phyloP scores from a whole-genome alignment of 2,888 invertebrate genomes.

The Latrodectus hesperus region DNA sequence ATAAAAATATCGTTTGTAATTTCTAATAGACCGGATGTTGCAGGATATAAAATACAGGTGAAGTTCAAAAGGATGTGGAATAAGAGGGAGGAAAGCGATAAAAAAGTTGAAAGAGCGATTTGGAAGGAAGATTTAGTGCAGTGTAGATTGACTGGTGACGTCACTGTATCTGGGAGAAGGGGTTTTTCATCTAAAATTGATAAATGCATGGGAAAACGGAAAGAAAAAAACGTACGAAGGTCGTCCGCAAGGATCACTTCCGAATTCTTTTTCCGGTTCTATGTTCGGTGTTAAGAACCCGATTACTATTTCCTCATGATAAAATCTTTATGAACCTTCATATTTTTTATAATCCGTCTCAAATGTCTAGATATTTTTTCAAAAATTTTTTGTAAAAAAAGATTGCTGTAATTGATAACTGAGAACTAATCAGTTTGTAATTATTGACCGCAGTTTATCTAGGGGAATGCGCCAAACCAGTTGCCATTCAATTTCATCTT shows the following conservation, averaged over 20 bases:
- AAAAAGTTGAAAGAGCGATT: background rate
- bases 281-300: background rate
- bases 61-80: conserved; percentile 7
- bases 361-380: no score
- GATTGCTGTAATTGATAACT: no score
- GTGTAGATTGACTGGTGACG: conserved; percentile 45
- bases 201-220: conserved; percentile 50
- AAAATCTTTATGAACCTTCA: background rate
- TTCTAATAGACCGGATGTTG: conserved; percentile 31
- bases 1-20: background rate
- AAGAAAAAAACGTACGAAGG: conserved; percentile 38
- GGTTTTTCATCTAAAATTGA: background rate
- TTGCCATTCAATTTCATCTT: no score
- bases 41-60: conserved; percentile 20
- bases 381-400: no score
- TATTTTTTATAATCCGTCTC: no score
- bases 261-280: conserved; percentile 35
- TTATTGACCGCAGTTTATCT: no score
- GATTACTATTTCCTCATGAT: background rate
- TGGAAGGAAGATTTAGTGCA: conserved; percentile 29
- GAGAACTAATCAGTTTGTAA: no score
- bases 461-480: no score
- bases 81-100: background rate
- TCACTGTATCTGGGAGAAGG: conserved; percentile 14
- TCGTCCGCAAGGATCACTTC: conserved; percentile 15